Base-by-base conservation (phyloP, 1,140 invertebrate species). In the Drosophila nasuta region DNA sequence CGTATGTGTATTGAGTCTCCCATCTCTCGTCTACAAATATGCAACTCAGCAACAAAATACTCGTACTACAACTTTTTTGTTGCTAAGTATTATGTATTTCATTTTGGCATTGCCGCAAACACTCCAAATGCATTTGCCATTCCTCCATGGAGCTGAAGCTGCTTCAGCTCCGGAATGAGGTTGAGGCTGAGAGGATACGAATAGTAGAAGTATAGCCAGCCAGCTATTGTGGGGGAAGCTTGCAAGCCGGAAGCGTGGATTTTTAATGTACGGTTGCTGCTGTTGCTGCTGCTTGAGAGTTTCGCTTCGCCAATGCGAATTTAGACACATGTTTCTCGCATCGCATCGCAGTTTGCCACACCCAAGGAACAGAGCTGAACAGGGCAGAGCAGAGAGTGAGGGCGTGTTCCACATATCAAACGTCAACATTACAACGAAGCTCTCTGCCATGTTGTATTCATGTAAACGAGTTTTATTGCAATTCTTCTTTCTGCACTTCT, bases 41-140 rank as follows among this genome's bases (percentile, higher is more conserved):
- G 83, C 82, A 87, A 88, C 83, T 88, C 83, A 56, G 83, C 82
- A 87, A 74, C 79, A 88, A 87, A 82, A 65, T 56, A 56, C 59
- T 38, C 41, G n/a, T 38, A 33, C n/a, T 52, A 20, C 48, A 88
- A 77, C 65, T 77, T 75, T 25, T 69, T 82, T 82, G 76, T 82
- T 82, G 72, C 76, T 79, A 87, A 87, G 85, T 89, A 89, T 88
- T 87, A 83, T 88, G 81, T 89, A 83, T 88, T 88, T 88, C 85
- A 75, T 88, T 88, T 88, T 83, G 80, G 83, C 77, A 83, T 87
- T 89, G 83, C 83, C 83, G 70, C 83, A 88, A 88, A 88, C 83
- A 88, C 83, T 88, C 77, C 80, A 87, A 87, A 88, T 87, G 83
- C 83, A 87, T 87, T 87, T 87, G 80, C 80, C 83, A 83, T 82